These are phyloP conservation scores for Proisotoma minuta DNA, from an alignment of 2,888 invertebrate species.

Conservation along the genomic window DNA sequence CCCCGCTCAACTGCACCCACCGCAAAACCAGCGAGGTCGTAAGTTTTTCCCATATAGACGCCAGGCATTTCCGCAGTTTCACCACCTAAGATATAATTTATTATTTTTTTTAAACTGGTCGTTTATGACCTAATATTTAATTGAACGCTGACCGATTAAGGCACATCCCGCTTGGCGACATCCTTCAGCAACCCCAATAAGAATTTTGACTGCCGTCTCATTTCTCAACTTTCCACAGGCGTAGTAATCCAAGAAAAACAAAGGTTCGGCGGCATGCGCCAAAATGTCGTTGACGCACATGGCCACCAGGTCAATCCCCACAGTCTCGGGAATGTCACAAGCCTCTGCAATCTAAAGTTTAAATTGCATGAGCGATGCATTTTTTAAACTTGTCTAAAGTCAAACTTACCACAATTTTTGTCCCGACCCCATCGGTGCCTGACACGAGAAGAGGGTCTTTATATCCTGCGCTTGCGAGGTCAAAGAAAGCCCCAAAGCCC, in stretches of 20 bases:
- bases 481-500: constrained; percentile 91
- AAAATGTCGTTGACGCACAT: constrained; percentile 97
- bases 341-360: constrained; percentile 76
- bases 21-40: constrained; percentile 93
- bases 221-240: constrained; percentile 68
- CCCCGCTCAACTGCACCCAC: constrained; percentile 84
- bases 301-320: constrained; percentile 93
- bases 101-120: background rate
- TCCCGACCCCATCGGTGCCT: constrained; percentile 94
- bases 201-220: constrained; percentile 67
- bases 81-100: constrained; percentile 23
- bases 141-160: constrained; percentile 65
- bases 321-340: constrained; percentile 69
- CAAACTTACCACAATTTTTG: constrained; percentile 77
- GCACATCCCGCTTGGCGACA: constrained; percentile 82
- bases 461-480: constrained; percentile 68
- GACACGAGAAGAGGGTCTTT: constrained; percentile 83
- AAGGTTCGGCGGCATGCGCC: constrained; percentile 89
- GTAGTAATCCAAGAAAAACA: constrained; percentile 95
- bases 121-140: background rate
- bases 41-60: constrained; percentile 79
- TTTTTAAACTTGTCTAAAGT: too few species aligned
- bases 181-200: constrained; percentile 82
- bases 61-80: constrained; percentile 68
- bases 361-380: too few species aligned